phyloP scores from a whole-genome alignment of 2,888 invertebrate genomes.

The Mimas tiliae region DNA sequence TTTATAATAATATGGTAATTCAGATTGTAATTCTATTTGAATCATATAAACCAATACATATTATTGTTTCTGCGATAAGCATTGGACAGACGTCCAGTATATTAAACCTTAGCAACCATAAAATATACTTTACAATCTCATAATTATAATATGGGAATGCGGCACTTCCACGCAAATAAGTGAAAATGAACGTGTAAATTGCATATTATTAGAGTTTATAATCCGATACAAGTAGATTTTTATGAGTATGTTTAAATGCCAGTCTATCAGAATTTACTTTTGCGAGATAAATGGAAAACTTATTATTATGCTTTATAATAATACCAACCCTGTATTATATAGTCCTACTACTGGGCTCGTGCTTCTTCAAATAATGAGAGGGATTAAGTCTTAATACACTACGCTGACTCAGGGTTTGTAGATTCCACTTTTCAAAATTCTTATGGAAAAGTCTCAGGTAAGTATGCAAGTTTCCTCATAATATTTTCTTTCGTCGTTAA shows the following conservation, averaged over 20 bases:
- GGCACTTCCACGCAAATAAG: slow-evolving; percentile 44
- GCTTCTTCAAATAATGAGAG: no score
- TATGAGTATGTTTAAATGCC: not conserved
- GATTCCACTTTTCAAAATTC: no score
- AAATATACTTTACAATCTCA: slow-evolving; percentile 34
- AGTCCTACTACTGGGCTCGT: no score
- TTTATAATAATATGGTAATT: no score
- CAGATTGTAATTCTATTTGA: not conserved
- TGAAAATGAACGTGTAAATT: slow-evolving; percentile 43
- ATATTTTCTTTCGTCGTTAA: no score
- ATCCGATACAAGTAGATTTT: not conserved
- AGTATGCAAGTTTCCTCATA: no score
- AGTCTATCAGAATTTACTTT: not conserved
- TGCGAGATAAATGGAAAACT: not conserved
- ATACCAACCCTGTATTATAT: no score
- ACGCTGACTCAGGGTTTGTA: no score
- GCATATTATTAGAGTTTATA: slow-evolving; percentile 33
- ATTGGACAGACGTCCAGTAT: not conserved
- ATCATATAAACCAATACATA: not conserved
- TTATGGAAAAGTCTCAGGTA: no score
- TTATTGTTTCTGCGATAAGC: not conserved
- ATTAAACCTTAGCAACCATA: slow-evolving; percentile 9
- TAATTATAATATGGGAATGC: slow-evolving; percentile 47
- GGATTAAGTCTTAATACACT: no score
- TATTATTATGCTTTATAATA: not conserved